Base-by-base conservation (phyloP, 2,888 invertebrate genomes). In the Germaria angustata region DNA sequence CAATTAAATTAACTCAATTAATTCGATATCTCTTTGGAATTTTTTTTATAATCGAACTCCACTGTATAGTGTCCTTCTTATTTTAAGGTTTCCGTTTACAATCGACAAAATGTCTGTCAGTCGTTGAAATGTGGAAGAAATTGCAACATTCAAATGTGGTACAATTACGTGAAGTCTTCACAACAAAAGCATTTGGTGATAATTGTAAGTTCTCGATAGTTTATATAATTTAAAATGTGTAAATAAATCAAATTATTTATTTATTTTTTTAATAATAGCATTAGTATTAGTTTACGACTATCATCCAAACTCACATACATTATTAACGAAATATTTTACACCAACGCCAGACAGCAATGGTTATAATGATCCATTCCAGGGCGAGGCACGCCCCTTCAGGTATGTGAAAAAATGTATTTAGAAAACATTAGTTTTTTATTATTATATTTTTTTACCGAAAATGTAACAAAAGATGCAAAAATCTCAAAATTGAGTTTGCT, bases 261-360 rank as follows among this genome's bases (percentile, higher is more conserved):
- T 32, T 69, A 5, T 9, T 69, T 34, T 66, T 49, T 59, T 51
- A 44, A 39, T 59, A 63, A 75, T 63, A 91, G 98, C 99, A 76
- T 94, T 99, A 93, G 94, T 99, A 86, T 96, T 99, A 92, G 97
- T 98, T 72, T 99, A 98, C 92, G 98, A 98, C 90, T 99, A 96
- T 92, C 96, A 97, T 92, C 96, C 99, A 28, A 95, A 95, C 71
- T 96, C 97, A 75, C 96, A 96, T 89, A 98, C 98, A 0, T 91
- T 99, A 86, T 93, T 97, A 92, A 93, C 94, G 86, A 95, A 96
- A 89, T 98, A 97, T 92, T 96, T 99, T 90, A 93, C 94, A 28
- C 92, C 93, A 41, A 89, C 92, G 80, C 92, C 93, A 44, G 86
- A 87, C 34, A 90, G 93, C 77, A 94, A 94, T 88, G 95, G 95